Evolutionary conservation across 2,888 invertebrate genomes (phyloP).

Genomic region (Pollenia labialis): DNA sequence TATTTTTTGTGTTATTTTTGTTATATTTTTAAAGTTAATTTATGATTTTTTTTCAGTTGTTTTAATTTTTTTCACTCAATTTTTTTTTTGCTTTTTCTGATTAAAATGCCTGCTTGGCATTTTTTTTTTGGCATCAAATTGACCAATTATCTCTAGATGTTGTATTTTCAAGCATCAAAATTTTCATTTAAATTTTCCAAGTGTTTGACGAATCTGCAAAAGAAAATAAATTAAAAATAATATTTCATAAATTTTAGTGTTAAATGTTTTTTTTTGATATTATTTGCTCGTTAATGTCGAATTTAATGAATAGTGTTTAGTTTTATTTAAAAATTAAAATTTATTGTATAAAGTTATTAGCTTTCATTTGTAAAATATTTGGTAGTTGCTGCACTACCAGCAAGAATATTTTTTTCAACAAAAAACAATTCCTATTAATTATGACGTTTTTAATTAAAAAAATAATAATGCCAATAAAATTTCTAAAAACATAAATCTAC

Average conservation of each 20-base stretch:
- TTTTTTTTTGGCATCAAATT: constrained; percentile 40
- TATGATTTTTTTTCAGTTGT: constrained; percentile 41
- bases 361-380: neutral
- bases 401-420: too few relatives aligned
- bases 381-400: too few relatives aligned
- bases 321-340: neutral
- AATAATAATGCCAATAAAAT: too few relatives aligned
- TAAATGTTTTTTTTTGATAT: constrained; percentile 2
- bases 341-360: neutral
- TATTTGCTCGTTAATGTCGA: constrained; percentile 44
- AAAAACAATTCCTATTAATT: too few relatives aligned
- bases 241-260: constrained; percentile 12
- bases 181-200: constrained; percentile 1
- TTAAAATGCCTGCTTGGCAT: constrained; percentile 21
- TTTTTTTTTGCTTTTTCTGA: constrained; percentile 44
- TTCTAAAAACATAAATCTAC: too few relatives aligned
- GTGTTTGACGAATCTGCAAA: constrained; percentile 51
- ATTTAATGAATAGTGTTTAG: constrained; percentile 5
- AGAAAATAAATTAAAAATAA: constrained; percentile 16
- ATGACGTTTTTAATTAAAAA: too few relatives aligned
- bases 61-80: constrained; percentile 9
- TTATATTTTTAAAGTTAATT: constrained; percentile 44
- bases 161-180: neutral
- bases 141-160: constrained; percentile 16
- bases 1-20: constrained; percentile 32